Base-by-base conservation (phyloP, 2,797 vertebrate species). In the Pelodytes ibericus region DNA sequence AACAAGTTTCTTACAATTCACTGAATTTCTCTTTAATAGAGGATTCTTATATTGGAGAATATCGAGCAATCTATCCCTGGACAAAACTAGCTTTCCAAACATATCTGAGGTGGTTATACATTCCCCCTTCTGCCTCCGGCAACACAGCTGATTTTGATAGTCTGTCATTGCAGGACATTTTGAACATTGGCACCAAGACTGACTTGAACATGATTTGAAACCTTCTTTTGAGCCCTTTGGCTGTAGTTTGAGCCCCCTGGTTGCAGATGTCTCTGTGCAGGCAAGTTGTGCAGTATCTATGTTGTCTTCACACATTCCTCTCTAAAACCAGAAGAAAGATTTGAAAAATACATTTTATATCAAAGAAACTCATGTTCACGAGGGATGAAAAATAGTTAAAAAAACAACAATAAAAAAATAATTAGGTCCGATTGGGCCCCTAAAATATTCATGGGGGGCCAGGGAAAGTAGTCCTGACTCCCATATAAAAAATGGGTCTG, bases 141-240 rank as follows among this genome's bases (percentile, higher is more conserved):
- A 94, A 87, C 95, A 94, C 61, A 95, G 87, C 87, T 94, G 90
- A 82, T 95, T 89, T 0, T 86, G 81, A 0, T 58, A 81, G 8
- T 63, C 29, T 0, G 68, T 39, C 1, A 82, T 73, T 51, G 87
- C 20, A 0, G 18, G 25, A 80, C 92, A 93, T 49, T 71, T 51
- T 3, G 79, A 87, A 6, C 92, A 95, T 33, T 61, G 72, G 75
- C 94, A 96, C 91, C 94, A 94, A 36, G 68, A 16, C 0, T 84
- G 91, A 60, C 71, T 68, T 44, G 13, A 26, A 16, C 31, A 29
- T 30, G 31, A 2, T 47, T n/a, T 16, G 0, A 20, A 31, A 13
- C 6, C 3, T 18, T 11, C 18, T 61, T 27, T 39, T 61, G 13
- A 3, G 9, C 20, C 3, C 7, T 6, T 2, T 18, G 57, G 39